Evolutionary conservation across 2,113 vertebrate genomes (phyloP), one percentile per base, ranked within the genome.

Genomic region (Cephalopterus ornatus): DNA sequence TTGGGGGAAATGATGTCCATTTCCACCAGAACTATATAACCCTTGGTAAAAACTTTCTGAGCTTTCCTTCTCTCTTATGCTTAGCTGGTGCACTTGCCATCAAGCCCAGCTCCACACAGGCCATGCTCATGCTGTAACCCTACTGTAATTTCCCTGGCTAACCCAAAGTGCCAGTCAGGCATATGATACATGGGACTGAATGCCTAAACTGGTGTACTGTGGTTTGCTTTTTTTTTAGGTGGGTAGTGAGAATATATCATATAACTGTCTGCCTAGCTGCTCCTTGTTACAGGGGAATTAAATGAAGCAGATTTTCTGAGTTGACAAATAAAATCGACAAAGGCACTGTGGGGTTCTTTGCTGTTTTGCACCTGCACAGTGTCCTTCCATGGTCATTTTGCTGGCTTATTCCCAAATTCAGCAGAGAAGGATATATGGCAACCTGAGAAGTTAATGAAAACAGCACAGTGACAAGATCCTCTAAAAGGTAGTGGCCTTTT

Each of bases 71-170:
- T 89, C 9, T 37, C 59, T 81, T 23, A 3, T 66, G 9, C 6
- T 76, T 6, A 24, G 9, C 9, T 49, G 14, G 5, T 52, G 13
- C 7, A 17, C 11, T 37, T 49, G 30, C 42, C 49, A 59, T 27
- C 7, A 37, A 32, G 19, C 7, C 30, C 24, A 19, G 16, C 55
- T 46, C 24, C 56, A 35, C 41, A 33, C 4, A 11, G 41, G 26
- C 26, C 20, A 6, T n/a, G 7, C 28, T 41, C 0, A 0, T 70
- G 33, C 8, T 52, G 19, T 14, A 63, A 32, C 5, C 8, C 12
- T n/a, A 3, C 27, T 16, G 24, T 9, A 46, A 32, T 83, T 71
- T 68, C 15, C 33, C 35, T 39, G 53, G 3, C 8, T 23, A 35
- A 21, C 8, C 58, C 0, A 1, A 46, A 12, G 28, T 26, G 8